Conservation (phyloP, 2,888 invertebrate genomes). For the Oligia fasciuncula region DNA sequence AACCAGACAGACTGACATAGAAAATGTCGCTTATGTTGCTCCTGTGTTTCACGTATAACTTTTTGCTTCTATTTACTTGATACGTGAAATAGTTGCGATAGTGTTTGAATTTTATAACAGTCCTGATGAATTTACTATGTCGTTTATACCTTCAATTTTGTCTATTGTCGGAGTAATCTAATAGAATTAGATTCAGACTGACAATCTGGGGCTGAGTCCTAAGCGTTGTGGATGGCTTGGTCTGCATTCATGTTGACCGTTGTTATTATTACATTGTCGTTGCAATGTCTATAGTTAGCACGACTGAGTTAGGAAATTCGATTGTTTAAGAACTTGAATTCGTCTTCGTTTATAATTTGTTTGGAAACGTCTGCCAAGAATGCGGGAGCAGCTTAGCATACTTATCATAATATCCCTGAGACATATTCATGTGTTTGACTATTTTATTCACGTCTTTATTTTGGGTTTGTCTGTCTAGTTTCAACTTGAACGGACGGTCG, state of each 20-base stretch:
- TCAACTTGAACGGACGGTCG: neutral
- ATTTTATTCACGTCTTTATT: neutral
- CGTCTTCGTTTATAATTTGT: slow-evolving; percentile 11
- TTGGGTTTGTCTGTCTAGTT: neutral
- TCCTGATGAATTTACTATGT: slow-evolving; percentile 21
- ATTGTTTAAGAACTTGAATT: slow-evolving; percentile 13
- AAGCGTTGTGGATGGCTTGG: slow-evolving; percentile 27
- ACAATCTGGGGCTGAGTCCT: slow-evolving; percentile 16
- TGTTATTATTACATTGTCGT: slow-evolving; percentile 31
- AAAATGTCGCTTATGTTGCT: slow-evolving; percentile 70
- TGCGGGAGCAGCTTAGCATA: neutral
- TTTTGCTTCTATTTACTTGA: slow-evolving; percentile 50
- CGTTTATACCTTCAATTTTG: slow-evolving; percentile 22
- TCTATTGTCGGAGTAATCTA: slow-evolving; percentile 19
- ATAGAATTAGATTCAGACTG: slow-evolving; percentile 32
- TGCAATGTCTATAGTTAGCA: slow-evolving; percentile 41
- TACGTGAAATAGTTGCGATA: slow-evolving; percentile 49
- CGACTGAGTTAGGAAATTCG: slow-evolving; percentile 13
- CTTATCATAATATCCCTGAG: neutral
- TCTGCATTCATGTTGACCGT: slow-evolving; percentile 36
- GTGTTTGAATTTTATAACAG: slow-evolving; percentile 55
- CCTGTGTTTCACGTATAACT: slow-evolving; percentile 50
- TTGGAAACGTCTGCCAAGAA: neutral
- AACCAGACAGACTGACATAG: slow-evolving; percentile 77
- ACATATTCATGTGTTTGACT: neutral